Conservation (phyloP, 2,113 vertebrate species). For the Paralichthys olivaceus region DNA sequence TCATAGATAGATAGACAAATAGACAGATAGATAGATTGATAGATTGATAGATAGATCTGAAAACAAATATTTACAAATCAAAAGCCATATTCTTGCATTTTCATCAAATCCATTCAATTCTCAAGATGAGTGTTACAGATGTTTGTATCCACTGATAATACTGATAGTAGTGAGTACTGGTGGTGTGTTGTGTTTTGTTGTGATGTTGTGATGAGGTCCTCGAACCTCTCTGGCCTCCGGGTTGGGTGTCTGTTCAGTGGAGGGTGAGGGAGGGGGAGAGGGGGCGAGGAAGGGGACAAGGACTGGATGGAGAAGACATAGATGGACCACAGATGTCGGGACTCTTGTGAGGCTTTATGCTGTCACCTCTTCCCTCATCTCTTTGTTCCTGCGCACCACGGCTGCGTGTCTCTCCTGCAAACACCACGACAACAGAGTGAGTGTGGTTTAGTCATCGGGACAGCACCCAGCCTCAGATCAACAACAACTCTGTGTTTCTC, state of each 20-base stretch:
- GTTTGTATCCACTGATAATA: conserved; percentile 75
- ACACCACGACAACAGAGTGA: neutral
- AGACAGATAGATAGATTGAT: conserved; percentile 50
- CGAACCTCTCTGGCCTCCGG: conserved; percentile 55
- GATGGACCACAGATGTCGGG: conserved; percentile 55
- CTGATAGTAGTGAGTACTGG: conserved; percentile 68
- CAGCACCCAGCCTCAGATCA: rapidly evolving
- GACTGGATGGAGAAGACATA: conserved; percentile 34
- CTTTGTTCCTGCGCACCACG: conserved; percentile 97
- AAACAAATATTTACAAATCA: conserved; percentile 80
- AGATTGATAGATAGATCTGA: conserved; percentile 57
- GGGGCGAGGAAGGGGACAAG: conserved; percentile 35
- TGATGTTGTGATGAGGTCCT: conserved; percentile 67
- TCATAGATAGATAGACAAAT: conserved; percentile 56
- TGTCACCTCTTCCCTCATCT: conserved; percentile 89
- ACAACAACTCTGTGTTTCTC: neutral
- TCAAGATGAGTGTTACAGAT: conserved; percentile 69
- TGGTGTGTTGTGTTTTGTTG: conserved; percentile 60
- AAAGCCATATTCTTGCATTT: conserved; percentile 66
- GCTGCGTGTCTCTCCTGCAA: conserved; percentile 92
- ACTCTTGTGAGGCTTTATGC: conserved; percentile 69
- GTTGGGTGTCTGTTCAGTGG: neutral
- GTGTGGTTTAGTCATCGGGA: neutral
- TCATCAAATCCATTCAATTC: conserved; percentile 72
- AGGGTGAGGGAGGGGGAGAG: conserved; percentile 42